These are phyloP conservation scores for Gallirallus australis DNA, from an alignment of 2,797 vertebrate species.

Conservation along the genomic window DNA sequence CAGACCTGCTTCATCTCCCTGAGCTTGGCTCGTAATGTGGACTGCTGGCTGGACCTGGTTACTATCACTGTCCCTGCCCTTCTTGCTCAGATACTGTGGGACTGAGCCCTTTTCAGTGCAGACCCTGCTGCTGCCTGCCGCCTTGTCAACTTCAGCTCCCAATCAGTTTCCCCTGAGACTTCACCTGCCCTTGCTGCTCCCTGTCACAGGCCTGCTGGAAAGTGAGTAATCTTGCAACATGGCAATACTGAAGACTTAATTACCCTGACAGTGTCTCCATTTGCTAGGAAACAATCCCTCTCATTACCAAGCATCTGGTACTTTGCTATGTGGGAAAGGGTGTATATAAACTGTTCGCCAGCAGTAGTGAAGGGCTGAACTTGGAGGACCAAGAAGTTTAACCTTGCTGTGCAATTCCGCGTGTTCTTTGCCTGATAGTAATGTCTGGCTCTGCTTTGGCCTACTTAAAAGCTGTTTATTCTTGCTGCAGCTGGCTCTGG, in stretches of 20 bases:
- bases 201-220: background rate
- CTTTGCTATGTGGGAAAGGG: background rate
- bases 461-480: background rate
- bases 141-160: background rate
- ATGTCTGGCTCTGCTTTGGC: background rate
- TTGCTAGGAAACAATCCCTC: background rate
- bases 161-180: background rate
- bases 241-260: background rate
- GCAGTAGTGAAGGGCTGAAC: background rate
- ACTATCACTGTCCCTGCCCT: too few species aligned
- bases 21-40: background rate
- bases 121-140: background rate
- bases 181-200: background rate
- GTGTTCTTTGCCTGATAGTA: fast-evolving
- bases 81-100: background rate
- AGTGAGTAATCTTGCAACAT: background rate
- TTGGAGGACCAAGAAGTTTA: background rate
- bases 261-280: background rate
- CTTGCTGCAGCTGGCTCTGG: background rate
- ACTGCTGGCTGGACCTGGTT: background rate
- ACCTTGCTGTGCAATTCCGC: background rate
- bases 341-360: background rate
- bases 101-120: background rate
- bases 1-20: background rate
- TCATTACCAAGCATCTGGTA: background rate